phyloP scores from a whole-genome alignment of 2,888 invertebrate species.

The Pteria penguin region DNA sequence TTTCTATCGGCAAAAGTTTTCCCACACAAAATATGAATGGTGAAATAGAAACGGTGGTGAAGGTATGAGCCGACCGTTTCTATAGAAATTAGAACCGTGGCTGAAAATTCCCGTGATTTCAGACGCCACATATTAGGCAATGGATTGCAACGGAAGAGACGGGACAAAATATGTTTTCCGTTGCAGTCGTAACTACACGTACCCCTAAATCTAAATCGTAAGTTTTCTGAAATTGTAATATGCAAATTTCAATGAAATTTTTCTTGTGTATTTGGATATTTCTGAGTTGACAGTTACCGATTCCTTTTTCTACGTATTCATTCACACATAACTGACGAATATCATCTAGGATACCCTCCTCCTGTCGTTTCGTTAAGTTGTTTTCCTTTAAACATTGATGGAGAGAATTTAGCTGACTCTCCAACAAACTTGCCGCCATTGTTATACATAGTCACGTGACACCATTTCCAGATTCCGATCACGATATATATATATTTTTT shows the following conservation, averaged over 20 bases:
- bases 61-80: no score
- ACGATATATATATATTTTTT: no score
- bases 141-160: no score
- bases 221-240: no score
- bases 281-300: conserved; percentile 60
- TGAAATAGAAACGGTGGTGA: no score
- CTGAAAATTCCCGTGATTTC: no score
- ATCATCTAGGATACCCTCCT: conserved; percentile 67
- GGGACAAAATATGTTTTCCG: neutral
- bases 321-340: conserved; percentile 71
- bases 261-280: neutral
- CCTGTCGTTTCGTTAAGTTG: conserved; percentile 59
- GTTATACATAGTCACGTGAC: neutral
- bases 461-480: no score
- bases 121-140: no score
- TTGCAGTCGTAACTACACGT: neutral
- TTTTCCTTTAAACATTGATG: conserved; percentile 55
- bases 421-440: conserved; percentile 68
- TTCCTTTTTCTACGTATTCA: conserved; percentile 71
- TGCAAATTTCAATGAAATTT: no score
- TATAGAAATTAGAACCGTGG: no score
- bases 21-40: no score
- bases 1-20: no score
- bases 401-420: conserved; percentile 62
- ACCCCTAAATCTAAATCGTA: neutral